Percentiles rank a stretch among this genome's conserved stretches.
Conservation (phyloP, 2,888 invertebrate species). For the Argyresthia goedartella region DNA sequence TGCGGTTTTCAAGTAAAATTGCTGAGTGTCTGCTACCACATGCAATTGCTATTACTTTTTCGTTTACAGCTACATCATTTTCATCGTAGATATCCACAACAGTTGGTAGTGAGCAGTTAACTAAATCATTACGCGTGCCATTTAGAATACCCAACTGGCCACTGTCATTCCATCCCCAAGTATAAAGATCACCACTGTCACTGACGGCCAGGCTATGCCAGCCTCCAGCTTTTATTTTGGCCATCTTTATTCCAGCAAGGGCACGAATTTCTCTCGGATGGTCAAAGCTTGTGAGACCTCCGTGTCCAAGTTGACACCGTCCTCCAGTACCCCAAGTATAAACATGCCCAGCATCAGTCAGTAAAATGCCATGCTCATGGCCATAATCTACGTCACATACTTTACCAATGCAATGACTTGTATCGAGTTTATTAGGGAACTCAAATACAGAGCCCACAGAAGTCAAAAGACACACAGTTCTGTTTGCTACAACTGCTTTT, state of each 20-base stretch:
- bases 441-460: conserved; percentile 62
- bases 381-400: conserved; percentile 80
- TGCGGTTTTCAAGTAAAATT: conserved; percentile 74
- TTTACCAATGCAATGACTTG: conserved; percentile 56
- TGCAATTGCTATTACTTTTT: conserved; percentile 71
- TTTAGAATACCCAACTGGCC: conserved; percentile 82
- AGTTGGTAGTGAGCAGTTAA: conserved; percentile 40
- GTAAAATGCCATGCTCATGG: conserved; percentile 82
- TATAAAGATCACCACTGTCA: conserved; percentile 84
- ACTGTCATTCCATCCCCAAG: conserved; percentile 93
- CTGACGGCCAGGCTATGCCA: conserved; percentile 90
- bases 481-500: conserved; percentile 30
- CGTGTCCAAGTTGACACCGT: conserved; percentile 89
- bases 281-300: conserved; percentile 73
- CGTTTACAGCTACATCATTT: conserved; percentile 48
- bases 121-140: conserved; percentile 14
- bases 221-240: conserved; percentile 81
- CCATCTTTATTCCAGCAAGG: conserved; percentile 80
- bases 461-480: conserved; percentile 24
- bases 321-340: conserved; percentile 88
- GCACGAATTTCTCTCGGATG: conserved; percentile 78
- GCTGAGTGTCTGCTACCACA: conserved; percentile 86
- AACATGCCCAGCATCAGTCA: conserved; percentile 79
- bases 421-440: conserved; percentile 73
- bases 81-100: conserved; percentile 46